Evolutionary conservation across 2,888 invertebrate species (phyloP).

Genomic region (Campoletis raptor): DNA sequence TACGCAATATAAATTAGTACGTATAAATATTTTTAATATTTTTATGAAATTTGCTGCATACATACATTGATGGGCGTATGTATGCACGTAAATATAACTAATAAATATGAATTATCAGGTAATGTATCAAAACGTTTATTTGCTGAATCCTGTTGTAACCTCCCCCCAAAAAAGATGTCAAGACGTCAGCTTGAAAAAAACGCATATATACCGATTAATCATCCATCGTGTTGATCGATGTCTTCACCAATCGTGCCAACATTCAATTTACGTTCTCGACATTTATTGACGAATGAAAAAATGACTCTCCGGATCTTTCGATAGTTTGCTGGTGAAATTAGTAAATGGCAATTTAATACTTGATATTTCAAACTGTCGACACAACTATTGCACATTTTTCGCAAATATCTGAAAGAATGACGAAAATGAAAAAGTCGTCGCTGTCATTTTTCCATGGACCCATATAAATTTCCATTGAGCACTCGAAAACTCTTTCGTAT

Average conservation of each 20-base stretch:
- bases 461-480: background rate
- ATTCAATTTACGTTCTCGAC: background rate
- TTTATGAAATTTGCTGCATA: conserved; percentile 44
- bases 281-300: background rate
- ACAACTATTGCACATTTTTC: background rate
- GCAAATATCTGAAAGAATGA: background rate
- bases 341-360: background rate
- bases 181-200: background rate
- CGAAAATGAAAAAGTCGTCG: background rate
- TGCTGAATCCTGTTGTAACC: background rate
- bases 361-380: background rate
- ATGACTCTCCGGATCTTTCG: background rate
- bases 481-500: background rate
- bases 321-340: background rate
- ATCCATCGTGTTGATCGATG: conserved; percentile 27
- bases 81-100: conserved; percentile 20
- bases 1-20: background rate
- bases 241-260: background rate
- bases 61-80: conserved; percentile 57
- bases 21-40: background rate
- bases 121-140: conserved; percentile 79
- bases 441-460: background rate
- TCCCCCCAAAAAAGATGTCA: background rate
- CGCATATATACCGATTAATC: background rate
- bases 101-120: conserved; percentile 72